Percentiles rank a stretch among this genome's conserved stretches.
Conservation (phyloP, 2,797 vertebrate species). For the Tokudaia muenninki region DNA sequence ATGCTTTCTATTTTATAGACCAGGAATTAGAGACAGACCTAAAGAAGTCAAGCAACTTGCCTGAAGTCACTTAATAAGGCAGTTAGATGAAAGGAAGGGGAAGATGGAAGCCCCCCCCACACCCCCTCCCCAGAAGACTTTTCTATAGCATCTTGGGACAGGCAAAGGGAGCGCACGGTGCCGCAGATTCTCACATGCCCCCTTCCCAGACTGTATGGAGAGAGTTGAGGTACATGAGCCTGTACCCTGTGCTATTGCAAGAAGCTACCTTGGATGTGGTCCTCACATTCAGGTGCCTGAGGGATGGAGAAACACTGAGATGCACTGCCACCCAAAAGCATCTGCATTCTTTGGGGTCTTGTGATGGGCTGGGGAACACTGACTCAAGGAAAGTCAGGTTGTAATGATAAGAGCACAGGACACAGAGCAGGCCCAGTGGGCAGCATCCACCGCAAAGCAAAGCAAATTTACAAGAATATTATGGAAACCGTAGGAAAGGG, state of each 20-base stretch:
- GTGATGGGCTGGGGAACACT: background rate
- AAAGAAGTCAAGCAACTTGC: constrained; percentile 32
- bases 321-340: background rate
- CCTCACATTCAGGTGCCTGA: background rate
- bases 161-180: background rate
- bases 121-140: background rate
- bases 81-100: background rate
- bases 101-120: background rate
- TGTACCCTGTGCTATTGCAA: background rate
- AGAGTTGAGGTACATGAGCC: accelerated
- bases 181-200: accelerated
- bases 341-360: background rate
- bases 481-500: constrained; percentile 35
- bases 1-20: constrained; percentile 8
- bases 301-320: background rate
- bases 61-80: background rate
- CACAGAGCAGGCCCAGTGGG: background rate
- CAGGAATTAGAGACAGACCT: background rate
- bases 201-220: background rate
- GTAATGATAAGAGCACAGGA: background rate
- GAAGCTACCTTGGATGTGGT: background rate
- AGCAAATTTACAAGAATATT: constrained; percentile 65
- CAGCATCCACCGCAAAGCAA: constrained; percentile 63
- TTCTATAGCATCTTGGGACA: background rate
- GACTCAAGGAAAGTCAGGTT: background rate